A percentile compares a stretch with the other conserved stretches of the same genome.
phyloP scores from a whole-genome alignment of 2,797 vertebrate species.

The Gymnopithys bicolor region DNA sequence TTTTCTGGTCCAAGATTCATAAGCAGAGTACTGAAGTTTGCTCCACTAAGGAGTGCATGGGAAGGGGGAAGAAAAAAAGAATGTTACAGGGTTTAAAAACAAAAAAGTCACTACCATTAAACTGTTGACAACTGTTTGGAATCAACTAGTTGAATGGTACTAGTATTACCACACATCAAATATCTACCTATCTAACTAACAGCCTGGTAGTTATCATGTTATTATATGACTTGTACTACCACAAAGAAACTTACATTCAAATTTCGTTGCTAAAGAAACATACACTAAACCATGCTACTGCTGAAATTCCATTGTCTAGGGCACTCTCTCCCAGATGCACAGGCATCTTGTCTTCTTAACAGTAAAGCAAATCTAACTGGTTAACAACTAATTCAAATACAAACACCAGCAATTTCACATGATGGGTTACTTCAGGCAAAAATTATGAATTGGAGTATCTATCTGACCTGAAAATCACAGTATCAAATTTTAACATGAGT shows the following conservation, averaged over 20 bases:
- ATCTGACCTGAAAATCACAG: background rate
- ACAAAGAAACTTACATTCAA: background rate
- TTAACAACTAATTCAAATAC: background rate
- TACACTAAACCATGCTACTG: background rate
- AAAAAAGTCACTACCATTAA: background rate
- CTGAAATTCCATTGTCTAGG: background rate
- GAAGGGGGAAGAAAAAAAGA: background rate
- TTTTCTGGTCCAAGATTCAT: conserved; percentile 96
- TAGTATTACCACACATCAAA: background rate
- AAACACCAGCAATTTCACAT: background rate
- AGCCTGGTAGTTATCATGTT: background rate
- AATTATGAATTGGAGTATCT: background rate
- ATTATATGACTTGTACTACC: background rate
- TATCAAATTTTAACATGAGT: background rate
- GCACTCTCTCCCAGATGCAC: background rate
- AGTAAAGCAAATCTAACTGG: background rate
- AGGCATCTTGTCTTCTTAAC: background rate
- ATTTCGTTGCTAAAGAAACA: background rate
- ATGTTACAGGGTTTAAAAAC: background rate
- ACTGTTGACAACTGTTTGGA: background rate
- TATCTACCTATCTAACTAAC: background rate
- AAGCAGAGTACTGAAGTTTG: conserved; percentile 92
- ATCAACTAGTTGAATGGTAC: background rate
- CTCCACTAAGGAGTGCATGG: conserved; percentile 82
- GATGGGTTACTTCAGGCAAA: background rate